Percentiles rank a stretch among this genome's conserved stretches.
Evolutionary conservation across 2,888 invertebrate genomes (phyloP).

Genomic region (Caprella mutica): DNA sequence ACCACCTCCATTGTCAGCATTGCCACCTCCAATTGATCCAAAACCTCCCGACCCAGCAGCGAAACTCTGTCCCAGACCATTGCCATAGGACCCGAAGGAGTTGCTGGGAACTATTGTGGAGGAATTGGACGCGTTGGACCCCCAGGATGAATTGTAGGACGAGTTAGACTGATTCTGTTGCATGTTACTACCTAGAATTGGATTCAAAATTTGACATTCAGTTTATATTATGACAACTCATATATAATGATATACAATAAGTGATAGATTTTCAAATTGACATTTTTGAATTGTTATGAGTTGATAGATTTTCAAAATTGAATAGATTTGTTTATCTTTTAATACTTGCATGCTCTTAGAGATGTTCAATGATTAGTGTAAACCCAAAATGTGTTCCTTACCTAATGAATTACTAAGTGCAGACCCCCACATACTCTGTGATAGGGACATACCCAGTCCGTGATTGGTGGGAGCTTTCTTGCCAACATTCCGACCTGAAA

Average conservation of each 20-base stretch:
- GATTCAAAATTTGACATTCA: too few relatives aligned
- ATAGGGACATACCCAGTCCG: slow-evolving; percentile 5
- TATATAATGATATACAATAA: too few relatives aligned
- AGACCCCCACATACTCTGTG: slow-evolving; percentile 5
- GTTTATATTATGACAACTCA: too few relatives aligned
- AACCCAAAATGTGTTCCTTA: background rate
- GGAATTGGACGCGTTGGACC: background rate
- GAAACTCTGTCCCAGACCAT: background rate
- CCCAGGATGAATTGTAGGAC: slow-evolving; percentile 4
- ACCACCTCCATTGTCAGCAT: background rate
- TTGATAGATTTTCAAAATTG: too few relatives aligned
- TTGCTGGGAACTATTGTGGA: background rate
- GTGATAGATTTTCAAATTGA: too few relatives aligned
- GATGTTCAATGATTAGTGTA: too few relatives aligned
- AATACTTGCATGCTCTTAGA: too few relatives aligned
- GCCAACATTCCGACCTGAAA: background rate
- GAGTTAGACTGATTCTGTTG: too few relatives aligned
- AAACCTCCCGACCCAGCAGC: background rate
- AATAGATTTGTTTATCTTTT: too few relatives aligned
- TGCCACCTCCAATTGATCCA: background rate
- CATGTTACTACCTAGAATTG: too few relatives aligned
- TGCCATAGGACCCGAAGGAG: background rate
- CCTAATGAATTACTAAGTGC: background rate
- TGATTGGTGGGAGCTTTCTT: background rate
- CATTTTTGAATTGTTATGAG: too few relatives aligned